Percentiles rank a stretch among this genome's conserved stretches.
Conservation (phyloP, 2,888 invertebrate genomes). For the Parnassius apollo region DNA sequence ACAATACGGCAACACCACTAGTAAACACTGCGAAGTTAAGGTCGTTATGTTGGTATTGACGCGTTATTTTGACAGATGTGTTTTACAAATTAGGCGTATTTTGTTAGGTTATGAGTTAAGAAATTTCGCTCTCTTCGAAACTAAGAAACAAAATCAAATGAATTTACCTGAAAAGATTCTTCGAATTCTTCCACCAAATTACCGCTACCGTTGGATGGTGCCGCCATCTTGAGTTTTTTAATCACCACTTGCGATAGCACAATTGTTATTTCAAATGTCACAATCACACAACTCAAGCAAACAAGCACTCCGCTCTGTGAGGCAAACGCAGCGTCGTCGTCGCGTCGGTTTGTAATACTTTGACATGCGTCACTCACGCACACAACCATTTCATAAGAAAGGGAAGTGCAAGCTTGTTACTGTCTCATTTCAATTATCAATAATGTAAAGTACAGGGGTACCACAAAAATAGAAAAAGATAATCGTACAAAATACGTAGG, state of each 20-base stretch:
- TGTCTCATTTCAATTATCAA: conserved; percentile 26
- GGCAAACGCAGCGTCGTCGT: background rate
- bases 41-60: conserved; percentile 60
- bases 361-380: conserved; percentile 18
- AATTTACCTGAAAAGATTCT: conserved; percentile 91
- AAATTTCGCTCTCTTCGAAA: conserved; percentile 26
- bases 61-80: conserved; percentile 53
- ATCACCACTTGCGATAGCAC: conserved; percentile 25
- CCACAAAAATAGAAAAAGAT: background rate
- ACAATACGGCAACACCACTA: conserved; percentile 50
- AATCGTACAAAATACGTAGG: too few relatives aligned
- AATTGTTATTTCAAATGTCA: conserved; percentile 29
- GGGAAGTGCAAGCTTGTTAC: background rate
- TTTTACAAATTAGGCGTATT: conserved; percentile 36
- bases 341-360: background rate
- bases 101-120: conserved; percentile 50
- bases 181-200: conserved; percentile 95
- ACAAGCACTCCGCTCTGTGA: too few relatives aligned
- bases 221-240: conserved; percentile 80
- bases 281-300: background rate
- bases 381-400: conserved; percentile 9
- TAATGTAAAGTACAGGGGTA: background rate
- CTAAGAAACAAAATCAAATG: background rate
- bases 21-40: conserved; percentile 37
- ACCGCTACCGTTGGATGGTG: conserved; percentile 90